These are phyloP conservation scores for Isaurus tuberculatus DNA, from an alignment of 92 coral and sea anemone species.

Conservation along the genomic window DNA sequence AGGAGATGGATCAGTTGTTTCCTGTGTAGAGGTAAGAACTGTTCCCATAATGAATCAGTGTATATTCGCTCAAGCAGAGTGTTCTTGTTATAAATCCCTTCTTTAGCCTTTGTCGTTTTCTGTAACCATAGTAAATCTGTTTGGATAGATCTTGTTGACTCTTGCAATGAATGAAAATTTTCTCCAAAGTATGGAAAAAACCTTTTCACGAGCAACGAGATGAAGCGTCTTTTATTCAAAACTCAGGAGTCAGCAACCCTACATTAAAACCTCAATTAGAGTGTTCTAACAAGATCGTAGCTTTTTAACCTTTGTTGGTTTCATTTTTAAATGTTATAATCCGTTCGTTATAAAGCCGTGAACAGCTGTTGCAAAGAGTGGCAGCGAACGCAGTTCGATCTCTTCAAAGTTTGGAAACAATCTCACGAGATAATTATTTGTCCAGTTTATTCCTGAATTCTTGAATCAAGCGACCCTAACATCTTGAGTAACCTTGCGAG, in stretches of 20 bases:
- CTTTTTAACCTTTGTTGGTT: no score
- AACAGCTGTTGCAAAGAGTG: no score
- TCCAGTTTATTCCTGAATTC: background rate
- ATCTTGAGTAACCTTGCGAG: background rate
- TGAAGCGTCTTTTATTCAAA: background rate
- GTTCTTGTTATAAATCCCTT: background rate
- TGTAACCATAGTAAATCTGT: background rate
- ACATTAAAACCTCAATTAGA: background rate
- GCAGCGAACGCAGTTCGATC: no score
- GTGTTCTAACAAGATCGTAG: background rate
- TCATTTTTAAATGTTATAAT: no score
- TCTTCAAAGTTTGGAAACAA: no score
- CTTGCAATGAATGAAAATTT: background rate
- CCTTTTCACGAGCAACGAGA: background rate
- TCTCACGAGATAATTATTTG: no score
- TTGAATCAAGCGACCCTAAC: background rate
- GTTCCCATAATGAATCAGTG: background rate
- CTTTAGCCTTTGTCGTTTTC: background rate
- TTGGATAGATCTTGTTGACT: background rate
- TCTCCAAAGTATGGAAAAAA: background rate
- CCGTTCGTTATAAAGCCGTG: no score
- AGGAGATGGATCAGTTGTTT: background rate
- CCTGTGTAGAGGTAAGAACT: background rate
- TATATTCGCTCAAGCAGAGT: background rate
- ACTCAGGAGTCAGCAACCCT: no score